Evolutionary conservation across 2,888 invertebrate species (phyloP).

Genomic region (Folsomia manolachei): DNA sequence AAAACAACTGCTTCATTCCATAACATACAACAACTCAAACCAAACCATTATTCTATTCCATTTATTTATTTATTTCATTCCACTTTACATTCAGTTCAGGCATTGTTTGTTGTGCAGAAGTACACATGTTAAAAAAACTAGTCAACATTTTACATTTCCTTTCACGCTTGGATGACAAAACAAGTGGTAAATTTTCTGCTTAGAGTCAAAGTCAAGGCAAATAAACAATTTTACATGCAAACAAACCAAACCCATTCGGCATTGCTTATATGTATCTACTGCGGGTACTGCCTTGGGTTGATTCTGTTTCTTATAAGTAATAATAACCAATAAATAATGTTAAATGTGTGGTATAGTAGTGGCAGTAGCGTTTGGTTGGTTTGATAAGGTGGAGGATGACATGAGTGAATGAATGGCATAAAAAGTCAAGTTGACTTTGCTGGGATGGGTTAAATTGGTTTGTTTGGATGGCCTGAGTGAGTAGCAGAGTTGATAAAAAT

Average conservation of each 20-base stretch:
- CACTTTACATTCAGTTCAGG: no score
- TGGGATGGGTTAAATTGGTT: neutral
- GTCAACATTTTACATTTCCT: neutral
- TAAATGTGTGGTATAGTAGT: neutral
- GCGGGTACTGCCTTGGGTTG: no score
- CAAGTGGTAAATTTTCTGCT: conserved; percentile 1
- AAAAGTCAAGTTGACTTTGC: no score
- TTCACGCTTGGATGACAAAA: conserved; percentile 20
- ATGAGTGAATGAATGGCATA: neutral
- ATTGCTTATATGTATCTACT: neutral
- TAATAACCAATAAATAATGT: neutral
- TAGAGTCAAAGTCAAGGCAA: conserved; percentile 3
- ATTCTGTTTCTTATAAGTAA: neutral
- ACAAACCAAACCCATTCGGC: no score
- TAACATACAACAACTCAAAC: no score
- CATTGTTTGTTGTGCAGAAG: no score
- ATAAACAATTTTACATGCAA: neutral
- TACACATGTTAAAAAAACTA: neutral
- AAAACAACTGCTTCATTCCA: neutral
- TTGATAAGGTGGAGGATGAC: neutral
- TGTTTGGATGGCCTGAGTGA: neutral
- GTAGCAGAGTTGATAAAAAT: neutral
- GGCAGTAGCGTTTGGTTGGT: neutral
- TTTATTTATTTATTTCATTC: no score
- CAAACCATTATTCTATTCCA: no score